Base-by-base conservation (phyloP, 2,888 invertebrate genomes). In the Sarcophaga subvicina region DNA sequence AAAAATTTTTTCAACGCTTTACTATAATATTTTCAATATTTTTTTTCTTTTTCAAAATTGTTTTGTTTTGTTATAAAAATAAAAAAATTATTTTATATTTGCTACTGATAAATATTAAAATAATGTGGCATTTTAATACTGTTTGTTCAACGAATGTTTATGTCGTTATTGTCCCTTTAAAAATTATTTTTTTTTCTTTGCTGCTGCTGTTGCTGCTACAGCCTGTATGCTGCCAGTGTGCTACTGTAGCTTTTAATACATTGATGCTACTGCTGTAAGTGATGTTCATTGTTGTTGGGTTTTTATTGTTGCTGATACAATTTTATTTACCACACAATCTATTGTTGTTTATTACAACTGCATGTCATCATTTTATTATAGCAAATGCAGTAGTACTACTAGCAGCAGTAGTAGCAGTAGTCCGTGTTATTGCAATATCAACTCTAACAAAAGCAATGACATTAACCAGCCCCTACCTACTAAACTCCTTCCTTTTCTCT, bases 321-420 rank as follows among this genome's bases (percentile, higher is more conserved):
- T 87, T 54, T 54, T 80, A 81, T 85, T 82, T 86, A 79, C 78
- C 12, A 12, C 80, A 83, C 83, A 86, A 80, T 83, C 83, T 83
- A 86, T 86, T 86, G 83, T 86, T 86, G 86, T 83, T 83, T 83
- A 86, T 80, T 76, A 76, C 82, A 79, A 86, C 82, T 86, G 79
- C 83, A 86, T 85, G 76, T 85, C 84, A 82, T 86, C 82, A 76
- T 76, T 86, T 80, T 79, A 80, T 75, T 83, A 71, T 80, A 49
- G 70, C 76, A 85, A 78, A 78, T 78, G 83, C 83, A 78, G 83
- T 3, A 54, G 54, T 54, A 10, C 17, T 37, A 37, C 37, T 37
- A 37, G 37, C 8, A 37, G 37, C 8, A 37, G 37, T 6, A 8
- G 37, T 37, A 37, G 37, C 8, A 37, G 37, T 37, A 37, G 37